Base-by-base conservation (phyloP, 2,888 invertebrate species). In the Caenorhabditis sp. region DNA sequence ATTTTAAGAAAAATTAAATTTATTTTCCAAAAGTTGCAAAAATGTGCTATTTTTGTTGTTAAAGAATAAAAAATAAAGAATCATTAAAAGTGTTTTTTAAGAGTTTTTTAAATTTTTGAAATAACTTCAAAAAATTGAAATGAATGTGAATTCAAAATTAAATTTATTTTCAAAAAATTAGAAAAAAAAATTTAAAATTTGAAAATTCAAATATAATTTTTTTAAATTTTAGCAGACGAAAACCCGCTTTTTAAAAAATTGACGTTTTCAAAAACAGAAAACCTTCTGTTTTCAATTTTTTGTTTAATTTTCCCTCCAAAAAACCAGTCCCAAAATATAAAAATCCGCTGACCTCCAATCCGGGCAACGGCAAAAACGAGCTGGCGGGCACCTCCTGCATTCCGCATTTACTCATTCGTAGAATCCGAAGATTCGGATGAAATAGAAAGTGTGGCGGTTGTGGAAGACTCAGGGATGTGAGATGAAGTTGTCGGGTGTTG, bases 371-470 rank as follows among this genome's bases (percentile, higher is more conserved):
- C 8, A 89, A 64, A 20, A 90, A 84, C 15, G 88, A 68, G 62
- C 83, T 84, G 1, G 85, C 84, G 15, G 87, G 83, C 8, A 90
- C 56, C n/a, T 84, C 80, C 20, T 68, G 70, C 58, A 90, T 82
- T 40, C 83, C 80, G 67, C 90, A 90, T 56, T 74, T 44, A 67
- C 83, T 88, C 65, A 90, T 86, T 69, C 86, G 70, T 22, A 90
- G 67, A 24, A 84, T 77, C 15, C 83, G 70, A 22, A 90, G 70
- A 35, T 80, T 77, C 9, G 86, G 74, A 74, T 89, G 83, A 70
- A 85, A 88, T 9, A 87, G 79, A 40, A 90, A 90, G 58, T 89
- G 89, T 2, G 90, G 90, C 8, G 89, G 82, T 47, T 89, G 88
- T 11, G 88, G 84, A 13, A 90, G 80, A 53, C 64, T 77, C n/a